Percentiles rank a stretch among this genome's conserved stretches.
Evolutionary conservation across 2,888 invertebrate genomes (phyloP).

Genomic region (Leucophenga montana): DNA sequence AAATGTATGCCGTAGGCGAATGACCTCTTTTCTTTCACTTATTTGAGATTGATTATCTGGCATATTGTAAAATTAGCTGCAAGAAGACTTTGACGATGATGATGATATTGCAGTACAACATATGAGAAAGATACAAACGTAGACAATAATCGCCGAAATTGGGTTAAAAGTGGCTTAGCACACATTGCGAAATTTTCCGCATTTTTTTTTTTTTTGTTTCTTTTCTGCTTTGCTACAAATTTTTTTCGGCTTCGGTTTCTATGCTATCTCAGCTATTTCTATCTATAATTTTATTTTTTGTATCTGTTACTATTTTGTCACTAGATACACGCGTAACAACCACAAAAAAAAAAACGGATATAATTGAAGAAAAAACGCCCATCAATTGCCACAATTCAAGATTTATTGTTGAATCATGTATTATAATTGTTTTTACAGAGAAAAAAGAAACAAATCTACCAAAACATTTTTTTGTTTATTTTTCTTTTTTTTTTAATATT

Average conservation of each 20-base stretch:
- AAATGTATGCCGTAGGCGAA: not conserved
- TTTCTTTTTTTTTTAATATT: not conserved
- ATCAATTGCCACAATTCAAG: not conserved
- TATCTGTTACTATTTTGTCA: no score
- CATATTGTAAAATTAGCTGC: no score
- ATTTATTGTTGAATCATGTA: not conserved
- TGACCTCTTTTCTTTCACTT: not conserved
- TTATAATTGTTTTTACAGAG: not conserved
- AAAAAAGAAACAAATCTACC: no score
- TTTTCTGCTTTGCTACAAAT: no score
- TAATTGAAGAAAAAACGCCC: not conserved
- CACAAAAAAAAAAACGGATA: no score
- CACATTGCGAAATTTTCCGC: constrained; percentile 1
- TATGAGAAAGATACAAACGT: not conserved
- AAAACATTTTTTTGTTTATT: not conserved
- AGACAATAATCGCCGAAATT: not conserved
- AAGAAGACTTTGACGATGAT: not conserved
- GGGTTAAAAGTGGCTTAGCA: constrained; percentile 21
- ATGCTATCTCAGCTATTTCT: not conserved
- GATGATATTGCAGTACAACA: not conserved
- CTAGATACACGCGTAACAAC: no score
- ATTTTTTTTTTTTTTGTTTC: not conserved
- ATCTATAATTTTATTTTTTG: not conserved
- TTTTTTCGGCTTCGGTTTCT: not conserved
- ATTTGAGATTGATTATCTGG: no score